These are phyloP conservation scores for Xanthostigma xanthostigma DNA, from an alignment of 2,888 invertebrate species.

Conservation along the genomic window DNA sequence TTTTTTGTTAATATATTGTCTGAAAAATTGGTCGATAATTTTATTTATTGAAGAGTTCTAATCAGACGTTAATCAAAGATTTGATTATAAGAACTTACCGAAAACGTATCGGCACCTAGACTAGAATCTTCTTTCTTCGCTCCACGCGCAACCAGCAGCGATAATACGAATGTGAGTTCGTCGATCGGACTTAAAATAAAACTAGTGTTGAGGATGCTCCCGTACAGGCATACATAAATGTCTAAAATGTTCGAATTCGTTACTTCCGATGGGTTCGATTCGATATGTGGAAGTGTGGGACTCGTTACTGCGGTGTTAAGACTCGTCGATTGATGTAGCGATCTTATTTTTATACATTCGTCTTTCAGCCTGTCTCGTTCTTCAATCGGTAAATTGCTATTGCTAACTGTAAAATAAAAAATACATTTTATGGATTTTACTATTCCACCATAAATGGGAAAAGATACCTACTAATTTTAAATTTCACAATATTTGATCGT, in stretches of 20 bases:
- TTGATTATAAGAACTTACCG: too few relatives aligned
- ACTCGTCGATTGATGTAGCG: slow-evolving; percentile 27
- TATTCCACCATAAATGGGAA: too few relatives aligned
- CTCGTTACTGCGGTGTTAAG: slow-evolving; percentile 24
- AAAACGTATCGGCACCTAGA: neutral
- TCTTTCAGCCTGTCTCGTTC: slow-evolving; percentile 32
- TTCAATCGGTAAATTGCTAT: slow-evolving; percentile 16
- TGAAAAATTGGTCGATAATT: too few relatives aligned
- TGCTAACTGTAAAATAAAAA: too few relatives aligned
- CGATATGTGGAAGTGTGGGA: slow-evolving; percentile 23
- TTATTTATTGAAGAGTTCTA: too few relatives aligned
- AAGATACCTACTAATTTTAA: too few relatives aligned
- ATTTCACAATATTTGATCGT: too few relatives aligned
- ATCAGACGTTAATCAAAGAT: too few relatives aligned
- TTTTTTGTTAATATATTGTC: too few relatives aligned
- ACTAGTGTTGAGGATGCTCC: slow-evolving; percentile 39
- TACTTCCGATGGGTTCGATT: slow-evolving; percentile 31
- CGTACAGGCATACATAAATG: slow-evolving; percentile 39
- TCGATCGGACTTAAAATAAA: slow-evolving; percentile 47
- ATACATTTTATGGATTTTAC: too few relatives aligned
- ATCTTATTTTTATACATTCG: slow-evolving; percentile 25
- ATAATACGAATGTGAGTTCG: slow-evolving; percentile 54
- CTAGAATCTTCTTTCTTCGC: neutral
- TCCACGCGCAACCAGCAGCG: slow-evolving; percentile 32
- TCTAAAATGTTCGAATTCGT: slow-evolving; percentile 36